A percentile compares a stretch with the other conserved stretches of the same genome.
Conservation (phyloP, 37 sponge, comb jelly and placozoan species). For the Agelas oroides region DNA sequence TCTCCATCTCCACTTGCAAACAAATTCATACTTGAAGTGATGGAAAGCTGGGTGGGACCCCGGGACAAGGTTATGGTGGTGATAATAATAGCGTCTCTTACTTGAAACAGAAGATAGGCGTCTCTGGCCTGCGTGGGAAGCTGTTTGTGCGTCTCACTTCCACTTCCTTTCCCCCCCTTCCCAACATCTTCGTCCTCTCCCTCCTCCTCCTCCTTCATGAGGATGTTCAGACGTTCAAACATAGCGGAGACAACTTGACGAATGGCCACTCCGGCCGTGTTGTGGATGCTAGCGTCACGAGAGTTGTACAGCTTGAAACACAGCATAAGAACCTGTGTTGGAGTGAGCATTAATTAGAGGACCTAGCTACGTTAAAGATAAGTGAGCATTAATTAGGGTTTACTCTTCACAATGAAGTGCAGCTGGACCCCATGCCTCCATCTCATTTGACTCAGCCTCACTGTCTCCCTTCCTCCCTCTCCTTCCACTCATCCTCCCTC, state of each 20-base stretch:
- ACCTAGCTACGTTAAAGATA: too few relatives aligned
- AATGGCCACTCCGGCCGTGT: slow-evolving; percentile 87
- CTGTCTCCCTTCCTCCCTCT: not conserved
- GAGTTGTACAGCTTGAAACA: slow-evolving; percentile 75
- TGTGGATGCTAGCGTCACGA: slow-evolving; percentile 63
- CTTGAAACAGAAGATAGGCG: slow-evolving; percentile 91
- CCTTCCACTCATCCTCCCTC: too few relatives aligned
- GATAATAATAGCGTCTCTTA: not conserved
- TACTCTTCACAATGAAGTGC: too few relatives aligned
- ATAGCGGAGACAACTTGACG: slow-evolving; percentile 84
- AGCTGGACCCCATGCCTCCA: not conserved
- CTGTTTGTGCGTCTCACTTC: not conserved
- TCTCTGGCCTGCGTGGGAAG: slow-evolving; percentile 67
- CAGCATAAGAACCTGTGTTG: slow-evolving; percentile 61
- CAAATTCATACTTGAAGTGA: too few relatives aligned
- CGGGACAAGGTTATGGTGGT: not conserved
- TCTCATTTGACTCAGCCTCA: not conserved
- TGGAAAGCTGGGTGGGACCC: too few relatives aligned
- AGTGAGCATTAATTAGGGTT: too few relatives aligned
- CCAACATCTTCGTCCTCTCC: slow-evolving; percentile 21
- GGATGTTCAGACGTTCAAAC: slow-evolving; percentile 72
- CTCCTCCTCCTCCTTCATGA: slow-evolving; percentile 1
- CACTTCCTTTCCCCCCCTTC: not conserved
- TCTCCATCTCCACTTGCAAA: too few relatives aligned
- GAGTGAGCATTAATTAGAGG: not conserved